Evolutionary conservation across 2,113 vertebrate genomes (phyloP).

Genomic region (Climacteris rufus): DNA sequence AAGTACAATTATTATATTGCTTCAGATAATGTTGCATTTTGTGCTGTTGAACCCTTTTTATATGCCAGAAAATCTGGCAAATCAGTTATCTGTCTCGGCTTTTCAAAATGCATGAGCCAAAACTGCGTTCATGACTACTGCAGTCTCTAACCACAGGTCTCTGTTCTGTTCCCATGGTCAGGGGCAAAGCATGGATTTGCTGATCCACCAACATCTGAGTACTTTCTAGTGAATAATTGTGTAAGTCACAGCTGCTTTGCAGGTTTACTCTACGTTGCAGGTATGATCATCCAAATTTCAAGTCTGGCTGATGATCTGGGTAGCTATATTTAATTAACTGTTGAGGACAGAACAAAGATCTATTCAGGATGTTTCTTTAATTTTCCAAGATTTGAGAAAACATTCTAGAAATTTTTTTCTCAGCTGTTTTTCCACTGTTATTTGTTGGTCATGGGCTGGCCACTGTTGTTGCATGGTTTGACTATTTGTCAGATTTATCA

Average conservation of each 20-base stretch:
- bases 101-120: not conserved
- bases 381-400: not conserved
- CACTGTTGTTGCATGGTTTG: not conserved
- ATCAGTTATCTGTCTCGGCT: not conserved
- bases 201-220: not conserved
- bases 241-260: not conserved
- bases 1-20: constrained; percentile 3
- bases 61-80: not conserved
- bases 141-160: not conserved
- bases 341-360: not conserved
- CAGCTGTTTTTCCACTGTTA: not conserved
- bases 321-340: not conserved
- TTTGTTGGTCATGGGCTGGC: not conserved
- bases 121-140: not conserved
- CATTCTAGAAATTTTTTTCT: not conserved
- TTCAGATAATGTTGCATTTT: constrained; percentile 11
- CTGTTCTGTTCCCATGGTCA: not conserved
- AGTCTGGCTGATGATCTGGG: not conserved
- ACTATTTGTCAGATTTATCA: not conserved
- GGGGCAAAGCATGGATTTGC: not conserved
- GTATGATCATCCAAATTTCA: not conserved
- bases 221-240: not conserved
- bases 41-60: not conserved
- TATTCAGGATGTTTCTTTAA: not conserved
- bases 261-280: not conserved